Conservation (phyloP, 2,888 invertebrate species). For the Aplocera efformata region DNA sequence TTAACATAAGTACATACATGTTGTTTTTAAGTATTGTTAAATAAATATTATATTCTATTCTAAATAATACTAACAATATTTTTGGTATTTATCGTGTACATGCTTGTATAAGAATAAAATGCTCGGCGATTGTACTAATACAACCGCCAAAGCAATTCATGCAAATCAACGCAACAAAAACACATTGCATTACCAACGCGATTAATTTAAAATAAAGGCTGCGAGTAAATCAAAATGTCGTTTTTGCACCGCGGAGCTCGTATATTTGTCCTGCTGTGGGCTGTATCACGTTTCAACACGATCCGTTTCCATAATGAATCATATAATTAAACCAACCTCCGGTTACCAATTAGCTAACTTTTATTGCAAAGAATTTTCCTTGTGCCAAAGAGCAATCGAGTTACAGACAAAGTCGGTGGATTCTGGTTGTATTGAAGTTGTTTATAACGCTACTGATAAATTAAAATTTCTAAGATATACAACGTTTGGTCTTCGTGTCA, state of each 20-base stretch:
- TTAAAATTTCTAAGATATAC: no score
- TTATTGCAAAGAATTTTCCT: conserved; percentile 25
- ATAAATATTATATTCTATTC: no score
- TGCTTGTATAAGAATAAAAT: no score
- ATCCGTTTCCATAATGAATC: conserved; percentile 68
- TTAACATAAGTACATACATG: no score
- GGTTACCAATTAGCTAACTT: conserved; percentile 42
- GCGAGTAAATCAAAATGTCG: conserved; percentile 33
- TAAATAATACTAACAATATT: no score
- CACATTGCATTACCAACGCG: conserved; percentile 29
- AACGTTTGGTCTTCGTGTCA: no score
- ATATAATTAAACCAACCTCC: conserved; percentile 46
- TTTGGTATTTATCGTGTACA: no score
- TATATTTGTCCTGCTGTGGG: conserved; percentile 30
- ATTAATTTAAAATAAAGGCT: conserved; percentile 35
- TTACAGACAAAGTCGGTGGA: no score
- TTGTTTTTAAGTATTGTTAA: no score
- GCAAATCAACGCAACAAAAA: conserved; percentile 36
- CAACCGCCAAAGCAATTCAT: conserved; percentile 30
- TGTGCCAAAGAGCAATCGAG: not conserved
- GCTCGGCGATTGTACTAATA: conserved; percentile 2
- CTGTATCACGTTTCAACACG: conserved; percentile 43
- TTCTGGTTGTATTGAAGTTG: no score
- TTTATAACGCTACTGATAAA: no score
- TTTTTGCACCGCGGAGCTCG: conserved; percentile 23